Conservation (phyloP, 1,140 invertebrate species). For the Drosophila ohnishii region DNA sequence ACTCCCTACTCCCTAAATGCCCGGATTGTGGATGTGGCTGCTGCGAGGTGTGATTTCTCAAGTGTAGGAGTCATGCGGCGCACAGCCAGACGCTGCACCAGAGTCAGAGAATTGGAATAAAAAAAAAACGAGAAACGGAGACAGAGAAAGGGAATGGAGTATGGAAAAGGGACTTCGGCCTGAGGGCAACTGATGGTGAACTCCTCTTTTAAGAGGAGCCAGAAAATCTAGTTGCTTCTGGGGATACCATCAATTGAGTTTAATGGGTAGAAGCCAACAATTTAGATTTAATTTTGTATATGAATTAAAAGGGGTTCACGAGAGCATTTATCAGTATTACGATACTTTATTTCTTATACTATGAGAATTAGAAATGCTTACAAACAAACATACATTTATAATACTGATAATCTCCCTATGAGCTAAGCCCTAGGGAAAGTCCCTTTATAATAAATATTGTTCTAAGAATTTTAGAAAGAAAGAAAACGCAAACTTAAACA, state of each 20-base stretch:
- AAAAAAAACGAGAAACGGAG: not conserved
- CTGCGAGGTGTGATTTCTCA: conserved; percentile 75
- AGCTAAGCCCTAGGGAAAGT: not conserved
- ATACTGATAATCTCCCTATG: not conserved
- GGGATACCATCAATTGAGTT: conserved; percentile 40
- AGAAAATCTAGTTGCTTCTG: conserved; percentile 33
- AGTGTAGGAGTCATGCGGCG: conserved; percentile 74
- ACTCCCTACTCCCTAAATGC: conserved; percentile 29
- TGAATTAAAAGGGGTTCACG: not conserved
- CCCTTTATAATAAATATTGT: not conserved
- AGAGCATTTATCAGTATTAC: conserved; percentile 2
- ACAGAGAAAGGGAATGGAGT: not conserved
- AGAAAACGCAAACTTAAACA: not conserved
- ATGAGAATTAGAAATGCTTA: not conserved
- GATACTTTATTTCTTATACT: not conserved
- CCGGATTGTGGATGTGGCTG: conserved; percentile 35
- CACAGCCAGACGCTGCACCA: conserved; percentile 61
- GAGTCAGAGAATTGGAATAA: conserved; percentile 20
- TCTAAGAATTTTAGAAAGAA: not conserved
- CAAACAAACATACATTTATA: too few species aligned
- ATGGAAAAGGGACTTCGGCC: conserved; percentile 19
- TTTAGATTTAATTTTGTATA: conserved; percentile 27
- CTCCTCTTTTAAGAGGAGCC: conserved; percentile 27
- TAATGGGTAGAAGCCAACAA: conserved; percentile 23
- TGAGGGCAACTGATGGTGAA: conserved; percentile 20